Conservation (phyloP, 2,797 vertebrate genomes). For the Labeo calbasu region DNA sequence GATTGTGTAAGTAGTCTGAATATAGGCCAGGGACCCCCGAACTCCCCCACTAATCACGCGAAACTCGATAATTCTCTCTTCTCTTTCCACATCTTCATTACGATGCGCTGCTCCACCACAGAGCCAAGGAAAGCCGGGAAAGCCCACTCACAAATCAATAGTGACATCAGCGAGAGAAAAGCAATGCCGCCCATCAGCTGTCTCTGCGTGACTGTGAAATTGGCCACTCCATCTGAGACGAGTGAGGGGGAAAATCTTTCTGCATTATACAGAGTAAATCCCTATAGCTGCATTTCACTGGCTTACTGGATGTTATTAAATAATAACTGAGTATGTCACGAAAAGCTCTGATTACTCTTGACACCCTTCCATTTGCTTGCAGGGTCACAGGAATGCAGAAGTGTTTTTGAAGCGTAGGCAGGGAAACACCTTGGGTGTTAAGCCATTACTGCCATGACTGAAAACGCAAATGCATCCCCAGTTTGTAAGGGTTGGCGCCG, state of each 20-base stretch:
- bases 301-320: background rate
- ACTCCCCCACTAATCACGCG: slow-evolving; percentile 13
- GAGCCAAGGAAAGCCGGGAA: slow-evolving; percentile 16
- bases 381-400: background rate
- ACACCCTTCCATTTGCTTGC: background rate
- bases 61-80: background rate
- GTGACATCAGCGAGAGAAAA: slow-evolving; percentile 31
- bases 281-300: background rate
- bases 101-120: slow-evolving; percentile 18
- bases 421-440: background rate
- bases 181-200: slow-evolving; percentile 20
- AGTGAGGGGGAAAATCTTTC: slow-evolving; percentile 8
- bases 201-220: slow-evolving; percentile 24
- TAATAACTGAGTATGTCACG: slow-evolving; percentile 8
- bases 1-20: slow-evolving; percentile 1
- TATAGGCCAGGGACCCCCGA: background rate
- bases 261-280: slow-evolving; percentile 26
- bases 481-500: too few relatives aligned
- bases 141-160: slow-evolving; percentile 59
- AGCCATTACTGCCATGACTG: background rate
- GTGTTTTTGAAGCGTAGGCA: background rate
- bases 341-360: slow-evolving; percentile 6
- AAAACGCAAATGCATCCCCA: background rate
- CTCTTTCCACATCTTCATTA: slow-evolving; percentile 47
- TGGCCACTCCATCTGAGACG: slow-evolving; percentile 14